A percentile compares a stretch with the other conserved stretches of the same genome.
Evolutionary conservation across 2,113 vertebrate genomes (phyloP).

Genomic region (Haplochromis vanheusdeni): DNA sequence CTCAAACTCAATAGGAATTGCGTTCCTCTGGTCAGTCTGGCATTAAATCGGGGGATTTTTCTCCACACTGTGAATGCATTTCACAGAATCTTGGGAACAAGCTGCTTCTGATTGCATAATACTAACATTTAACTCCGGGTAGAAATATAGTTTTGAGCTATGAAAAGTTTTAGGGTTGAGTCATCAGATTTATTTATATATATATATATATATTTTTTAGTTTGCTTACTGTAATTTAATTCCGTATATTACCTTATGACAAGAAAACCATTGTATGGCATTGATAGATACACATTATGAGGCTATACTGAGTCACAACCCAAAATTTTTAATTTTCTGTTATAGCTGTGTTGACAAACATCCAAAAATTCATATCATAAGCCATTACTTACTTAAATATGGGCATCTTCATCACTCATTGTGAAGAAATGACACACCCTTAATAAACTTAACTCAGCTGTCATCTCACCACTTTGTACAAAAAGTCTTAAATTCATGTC

Average conservation of each 20-base stretch:
- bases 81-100: not conserved
- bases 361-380: not conserved
- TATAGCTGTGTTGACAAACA: not conserved
- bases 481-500: not conserved
- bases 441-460: not conserved
- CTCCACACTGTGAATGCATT: not conserved
- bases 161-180: not conserved
- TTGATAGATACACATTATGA: not conserved
- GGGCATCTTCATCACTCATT: not conserved
- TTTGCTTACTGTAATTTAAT: not conserved
- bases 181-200: not conserved
- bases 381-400: not conserved
- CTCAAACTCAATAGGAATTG: not conserved
- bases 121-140: not conserved
- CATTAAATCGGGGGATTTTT: not conserved
- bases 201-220: not conserved
- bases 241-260: not conserved
- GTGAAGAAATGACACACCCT: not conserved
- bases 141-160: not conserved
- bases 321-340: not conserved
- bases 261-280: not conserved
- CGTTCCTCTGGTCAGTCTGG: constrained; percentile 24
- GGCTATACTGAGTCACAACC: not conserved
- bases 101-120: not conserved
- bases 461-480: not conserved